phyloP scores from a whole-genome alignment of 2,797 vertebrate species.

The Heteromormyrus szaboi region DNA sequence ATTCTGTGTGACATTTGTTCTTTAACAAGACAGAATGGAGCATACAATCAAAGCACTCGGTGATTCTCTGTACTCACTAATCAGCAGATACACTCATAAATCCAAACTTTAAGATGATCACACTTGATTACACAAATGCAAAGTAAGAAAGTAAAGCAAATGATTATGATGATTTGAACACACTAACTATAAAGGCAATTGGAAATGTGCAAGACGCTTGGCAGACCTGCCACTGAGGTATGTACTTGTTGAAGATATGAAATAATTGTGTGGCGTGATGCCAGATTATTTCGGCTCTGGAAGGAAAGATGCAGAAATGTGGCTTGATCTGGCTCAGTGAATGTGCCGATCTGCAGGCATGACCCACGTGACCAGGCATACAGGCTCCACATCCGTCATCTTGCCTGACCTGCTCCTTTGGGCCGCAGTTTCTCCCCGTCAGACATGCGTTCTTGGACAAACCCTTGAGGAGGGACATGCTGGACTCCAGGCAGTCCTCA shows the following conservation, averaged over 20 bases:
- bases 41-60: neutral
- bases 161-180: neutral
- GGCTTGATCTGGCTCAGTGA: neutral
- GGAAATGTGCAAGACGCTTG: neutral
- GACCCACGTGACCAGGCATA: neutral
- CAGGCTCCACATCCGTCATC: neutral
- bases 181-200: neutral
- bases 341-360: neutral
- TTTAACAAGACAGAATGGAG: neutral
- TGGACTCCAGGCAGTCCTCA: no score
- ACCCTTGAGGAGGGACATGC: neutral
- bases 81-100: neutral
- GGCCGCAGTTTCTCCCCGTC: neutral
- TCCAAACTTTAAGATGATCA: neutral
- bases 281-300: neutral
- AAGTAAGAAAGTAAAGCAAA: neutral
- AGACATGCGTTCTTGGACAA: neutral
- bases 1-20: neutral
- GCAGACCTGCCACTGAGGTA: neutral
- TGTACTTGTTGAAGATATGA: neutral
- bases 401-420: neutral
- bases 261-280: neutral
- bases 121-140: neutral
- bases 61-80: neutral
- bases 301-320: neutral